A percentile compares a stretch with the other conserved stretches of the same genome.
phyloP scores from a whole-genome alignment of 2,113 vertebrate genomes.

The Oriolus oriolus region DNA sequence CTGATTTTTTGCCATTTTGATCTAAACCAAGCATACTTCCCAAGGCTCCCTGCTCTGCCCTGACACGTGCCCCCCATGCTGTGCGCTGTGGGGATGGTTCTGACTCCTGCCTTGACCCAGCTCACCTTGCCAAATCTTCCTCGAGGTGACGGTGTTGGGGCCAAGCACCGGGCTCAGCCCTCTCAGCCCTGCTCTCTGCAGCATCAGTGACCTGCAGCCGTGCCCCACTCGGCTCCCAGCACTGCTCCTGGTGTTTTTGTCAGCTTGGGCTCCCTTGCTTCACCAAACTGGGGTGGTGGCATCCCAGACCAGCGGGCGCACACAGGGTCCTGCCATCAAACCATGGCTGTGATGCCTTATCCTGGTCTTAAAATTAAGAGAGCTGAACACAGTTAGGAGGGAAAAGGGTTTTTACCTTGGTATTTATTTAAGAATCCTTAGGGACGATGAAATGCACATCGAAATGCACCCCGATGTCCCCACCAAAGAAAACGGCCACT shows the following conservation, averaged over 20 bases:
- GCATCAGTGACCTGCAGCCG: background rate
- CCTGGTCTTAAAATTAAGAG: too few species aligned
- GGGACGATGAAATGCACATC: too few species aligned
- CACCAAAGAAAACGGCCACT: too few species aligned
- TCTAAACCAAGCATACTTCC: background rate
- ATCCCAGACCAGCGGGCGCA: background rate
- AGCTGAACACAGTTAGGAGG: too few species aligned
- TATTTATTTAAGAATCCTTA: too few species aligned
- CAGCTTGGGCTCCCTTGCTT: background rate
- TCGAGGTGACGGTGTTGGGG: background rate
- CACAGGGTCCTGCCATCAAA: background rate
- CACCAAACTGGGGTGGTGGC: rapidly evolving
- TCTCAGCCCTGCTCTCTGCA: background rate
- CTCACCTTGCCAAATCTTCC: background rate
- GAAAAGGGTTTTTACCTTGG: too few species aligned
- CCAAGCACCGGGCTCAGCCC: rapidly evolving
- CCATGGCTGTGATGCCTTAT: too few species aligned
- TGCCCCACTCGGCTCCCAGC: rapidly evolving
- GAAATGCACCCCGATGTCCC: too few species aligned
- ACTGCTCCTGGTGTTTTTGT: background rate
- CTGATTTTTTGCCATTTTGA: background rate
- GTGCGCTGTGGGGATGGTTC: background rate
- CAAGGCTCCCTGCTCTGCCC: background rate
- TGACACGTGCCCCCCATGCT: rapidly evolving
- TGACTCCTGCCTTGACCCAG: background rate